Conservation (phyloP, 2,113 vertebrate species). For the Galemys pyrenaicus region DNA sequence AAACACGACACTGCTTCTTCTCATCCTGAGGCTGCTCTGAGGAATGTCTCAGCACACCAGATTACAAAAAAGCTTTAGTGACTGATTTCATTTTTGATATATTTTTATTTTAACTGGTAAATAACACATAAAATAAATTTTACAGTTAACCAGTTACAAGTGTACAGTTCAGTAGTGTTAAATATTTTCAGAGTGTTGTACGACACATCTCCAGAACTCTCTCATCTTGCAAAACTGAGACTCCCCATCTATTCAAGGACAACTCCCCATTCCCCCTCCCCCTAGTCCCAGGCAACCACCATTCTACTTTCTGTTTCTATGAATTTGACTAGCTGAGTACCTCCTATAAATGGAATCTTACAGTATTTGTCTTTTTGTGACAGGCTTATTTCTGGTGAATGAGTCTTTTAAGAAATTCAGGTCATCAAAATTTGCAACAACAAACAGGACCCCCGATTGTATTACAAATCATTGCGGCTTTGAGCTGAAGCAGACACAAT, state of each 20-base stretch:
- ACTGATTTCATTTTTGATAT: not conserved
- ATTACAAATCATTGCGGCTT: not conserved
- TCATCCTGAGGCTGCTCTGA: not conserved
- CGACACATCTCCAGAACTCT: not conserved
- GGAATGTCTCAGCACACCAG: not conserved
- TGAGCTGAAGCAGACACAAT: not conserved
- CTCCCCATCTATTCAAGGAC: not conserved
- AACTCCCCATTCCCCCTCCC: too few species aligned
- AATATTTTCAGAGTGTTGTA: not conserved
- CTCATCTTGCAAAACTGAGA: not conserved
- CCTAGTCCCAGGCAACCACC: not conserved
- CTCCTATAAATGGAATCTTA: not conserved
- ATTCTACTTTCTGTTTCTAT: not conserved
- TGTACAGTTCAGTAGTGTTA: not conserved
- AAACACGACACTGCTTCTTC: not conserved
- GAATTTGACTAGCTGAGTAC: not conserved
- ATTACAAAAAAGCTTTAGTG: constrained; percentile 16
- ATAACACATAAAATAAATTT: not conserved
- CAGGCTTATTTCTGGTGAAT: not conserved
- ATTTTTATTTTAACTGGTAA: not conserved
- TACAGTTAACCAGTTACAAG: not conserved
- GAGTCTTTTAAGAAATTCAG: constrained; percentile 23
- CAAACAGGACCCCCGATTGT: not conserved
- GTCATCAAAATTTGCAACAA: not conserved
- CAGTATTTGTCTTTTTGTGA: not conserved